phyloP scores from a whole-genome alignment of 2,888 invertebrate species.

The Mesodorylaimus sp. region DNA sequence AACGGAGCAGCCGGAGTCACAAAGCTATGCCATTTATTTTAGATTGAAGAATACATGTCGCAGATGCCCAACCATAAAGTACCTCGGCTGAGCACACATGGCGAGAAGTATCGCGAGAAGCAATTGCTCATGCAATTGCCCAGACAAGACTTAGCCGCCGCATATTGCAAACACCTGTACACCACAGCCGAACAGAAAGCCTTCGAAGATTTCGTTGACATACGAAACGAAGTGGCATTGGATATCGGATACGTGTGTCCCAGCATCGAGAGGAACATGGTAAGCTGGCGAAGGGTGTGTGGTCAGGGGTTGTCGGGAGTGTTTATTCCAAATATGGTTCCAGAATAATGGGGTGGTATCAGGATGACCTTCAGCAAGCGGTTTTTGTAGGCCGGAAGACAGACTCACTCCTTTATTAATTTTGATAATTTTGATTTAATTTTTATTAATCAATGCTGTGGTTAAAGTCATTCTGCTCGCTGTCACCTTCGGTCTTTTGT shows the following conservation, averaged over 20 bases:
- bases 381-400: too few relatives aligned
- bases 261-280: conserved; percentile 29
- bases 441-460: too few relatives aligned
- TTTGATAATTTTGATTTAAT: too few relatives aligned
- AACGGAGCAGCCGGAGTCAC: too few relatives aligned
- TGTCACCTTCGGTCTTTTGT: too few relatives aligned
- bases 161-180: conserved; percentile 69
- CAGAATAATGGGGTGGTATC: too few relatives aligned
- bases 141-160: conserved; percentile 64
- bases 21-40: too few relatives aligned
- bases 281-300: conserved; percentile 16
- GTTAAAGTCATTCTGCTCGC: too few relatives aligned
- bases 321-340: too few relatives aligned
- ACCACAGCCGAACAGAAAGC: conserved; percentile 36
- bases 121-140: conserved; percentile 75
- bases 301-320: too few relatives aligned
- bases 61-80: conserved; percentile 64
- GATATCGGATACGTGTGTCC: conserved; percentile 57
- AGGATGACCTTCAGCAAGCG: too few relatives aligned
- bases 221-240: conserved; percentile 79
- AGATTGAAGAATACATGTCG: conserved; percentile 82
- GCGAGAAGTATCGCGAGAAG: conserved; percentile 58
- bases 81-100: conserved; percentile 48
- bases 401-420: too few relatives aligned
- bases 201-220: conserved; percentile 80